phyloP scores from a whole-genome alignment of 2,888 invertebrate species.

The Euzophera pinguis region DNA sequence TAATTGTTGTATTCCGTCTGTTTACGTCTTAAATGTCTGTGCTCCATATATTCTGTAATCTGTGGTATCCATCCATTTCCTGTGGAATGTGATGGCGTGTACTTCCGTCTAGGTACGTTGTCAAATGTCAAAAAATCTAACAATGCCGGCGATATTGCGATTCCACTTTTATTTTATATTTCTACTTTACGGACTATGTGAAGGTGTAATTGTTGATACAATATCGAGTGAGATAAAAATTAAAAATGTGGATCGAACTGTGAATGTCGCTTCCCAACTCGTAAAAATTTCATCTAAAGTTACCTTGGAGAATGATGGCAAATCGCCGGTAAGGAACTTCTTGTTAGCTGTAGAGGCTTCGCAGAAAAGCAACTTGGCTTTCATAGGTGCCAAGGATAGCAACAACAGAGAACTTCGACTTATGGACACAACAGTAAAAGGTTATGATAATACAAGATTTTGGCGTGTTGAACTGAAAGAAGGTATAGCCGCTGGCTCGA shows the following conservation, averaged over 20 bases:
- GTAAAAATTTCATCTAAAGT: constrained; percentile 90
- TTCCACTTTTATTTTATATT: constrained; percentile 53
- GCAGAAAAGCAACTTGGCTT: constrained; percentile 84
- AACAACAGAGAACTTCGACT: constrained; percentile 79
- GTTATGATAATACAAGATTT: constrained; percentile 69
- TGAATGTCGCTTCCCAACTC: constrained; percentile 93
- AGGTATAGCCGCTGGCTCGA: constrained; percentile 78
- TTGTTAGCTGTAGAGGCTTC: constrained; percentile 84
- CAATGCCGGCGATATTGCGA: constrained; percentile 67
- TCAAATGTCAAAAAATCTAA: constrained; percentile 49
- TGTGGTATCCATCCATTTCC: constrained; percentile 26
- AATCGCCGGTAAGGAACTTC: constrained; percentile 84
- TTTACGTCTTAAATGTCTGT: too few relatives aligned
- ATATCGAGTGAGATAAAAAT: constrained; percentile 82
- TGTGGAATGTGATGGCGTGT: constrained; percentile 58
- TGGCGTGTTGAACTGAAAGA: constrained; percentile 82
- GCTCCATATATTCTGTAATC: too few relatives aligned
- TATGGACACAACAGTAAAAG: constrained; percentile 72
- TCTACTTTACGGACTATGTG: constrained; percentile 48
- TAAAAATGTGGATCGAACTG: constrained; percentile 90
- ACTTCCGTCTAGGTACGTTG: constrained; percentile 65
- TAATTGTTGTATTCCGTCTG: too few relatives aligned
- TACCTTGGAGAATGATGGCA: constrained; percentile 90
- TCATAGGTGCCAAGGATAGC: constrained; percentile 84
- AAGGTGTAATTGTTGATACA: constrained; percentile 55